Evolutionary conservation across 2,888 invertebrate species (phyloP).

Genomic region (Dioctria rufipes): DNA sequence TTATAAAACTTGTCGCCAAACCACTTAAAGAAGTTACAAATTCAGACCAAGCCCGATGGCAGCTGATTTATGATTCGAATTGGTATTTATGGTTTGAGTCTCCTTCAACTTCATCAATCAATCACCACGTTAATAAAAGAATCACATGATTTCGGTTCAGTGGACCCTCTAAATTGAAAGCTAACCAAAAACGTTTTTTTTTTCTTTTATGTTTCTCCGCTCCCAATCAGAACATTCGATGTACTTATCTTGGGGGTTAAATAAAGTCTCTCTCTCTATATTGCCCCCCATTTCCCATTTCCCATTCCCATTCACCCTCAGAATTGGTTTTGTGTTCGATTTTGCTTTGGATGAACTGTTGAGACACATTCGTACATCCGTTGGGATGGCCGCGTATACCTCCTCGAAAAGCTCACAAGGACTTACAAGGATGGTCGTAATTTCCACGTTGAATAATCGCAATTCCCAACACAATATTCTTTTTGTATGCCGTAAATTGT

Average conservation of each 20-base stretch:
- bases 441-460: conserved; percentile 48
- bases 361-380: not conserved
- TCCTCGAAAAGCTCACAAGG: not conserved
- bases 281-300: conserved; percentile 1
- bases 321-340: not conserved
- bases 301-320: not conserved
- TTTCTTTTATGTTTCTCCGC: conserved; percentile 35
- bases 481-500: conserved; percentile 45
- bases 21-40: conserved; percentile 23
- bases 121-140: conserved; percentile 52
- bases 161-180: conserved; percentile 50
- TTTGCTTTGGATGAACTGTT: not conserved
- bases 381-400: not conserved
- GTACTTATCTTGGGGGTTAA: conserved; percentile 45
- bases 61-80: conserved; percentile 41
- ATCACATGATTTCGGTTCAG: conserved; percentile 53
- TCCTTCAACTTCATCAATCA: conserved; percentile 48
- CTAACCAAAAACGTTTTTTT: conserved; percentile 33
- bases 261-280: conserved; percentile 32
- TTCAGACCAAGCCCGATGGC: conserved; percentile 38
- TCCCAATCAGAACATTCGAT: conserved; percentile 29
- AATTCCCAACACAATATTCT: conserved; percentile 50
- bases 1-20: conserved; percentile 30
- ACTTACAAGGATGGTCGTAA: conserved; percentile 20
- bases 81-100: not conserved